A percentile compares a stretch with the other conserved stretches of the same genome.
Evolutionary conservation across 2,888 invertebrate species (phyloP).

Genomic region (Protula sp.): DNA sequence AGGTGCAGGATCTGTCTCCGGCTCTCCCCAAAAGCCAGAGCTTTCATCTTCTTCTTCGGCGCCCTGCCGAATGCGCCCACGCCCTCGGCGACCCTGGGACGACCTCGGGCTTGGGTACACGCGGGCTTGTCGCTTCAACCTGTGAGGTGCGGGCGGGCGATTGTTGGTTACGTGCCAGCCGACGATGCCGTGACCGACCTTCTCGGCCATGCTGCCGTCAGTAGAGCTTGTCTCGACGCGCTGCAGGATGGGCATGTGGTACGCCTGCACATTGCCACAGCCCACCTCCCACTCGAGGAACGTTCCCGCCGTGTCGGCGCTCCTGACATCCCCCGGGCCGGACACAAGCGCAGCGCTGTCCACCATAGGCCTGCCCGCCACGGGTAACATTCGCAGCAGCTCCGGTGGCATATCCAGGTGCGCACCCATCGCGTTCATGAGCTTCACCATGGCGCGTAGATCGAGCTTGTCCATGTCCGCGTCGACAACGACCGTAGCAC

Average conservation of each 20-base stretch:
- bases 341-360: constrained; percentile 46
- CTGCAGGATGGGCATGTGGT: constrained; percentile 63
- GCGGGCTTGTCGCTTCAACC: constrained; percentile 46
- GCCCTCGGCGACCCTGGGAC: no score
- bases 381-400: constrained; percentile 38
- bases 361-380: constrained; percentile 36
- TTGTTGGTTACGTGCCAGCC: constrained; percentile 66
- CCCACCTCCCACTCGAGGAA: constrained; percentile 62
- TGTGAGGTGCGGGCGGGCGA: constrained; percentile 47
- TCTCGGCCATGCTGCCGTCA: constrained; percentile 68
- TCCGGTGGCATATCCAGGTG: constrained; percentile 40
- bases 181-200: constrained; percentile 65
- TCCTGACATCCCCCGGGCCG: constrained; percentile 41
- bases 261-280: constrained; percentile 68
- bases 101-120: no score
- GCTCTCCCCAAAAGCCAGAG: no score
- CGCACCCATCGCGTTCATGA: constrained; percentile 36
- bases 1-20: constrained; percentile 34
- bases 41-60: no score
- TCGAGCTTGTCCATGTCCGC: constrained; percentile 63
- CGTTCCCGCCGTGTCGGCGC: constrained; percentile 16
- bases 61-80: no score
- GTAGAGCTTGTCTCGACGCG: constrained; percentile 66
- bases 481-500: constrained; percentile 67
- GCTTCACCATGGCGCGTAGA: constrained; percentile 61